Conservation (phyloP, 2,113 vertebrate genomes). For the Saccopteryx bilineata region DNA sequence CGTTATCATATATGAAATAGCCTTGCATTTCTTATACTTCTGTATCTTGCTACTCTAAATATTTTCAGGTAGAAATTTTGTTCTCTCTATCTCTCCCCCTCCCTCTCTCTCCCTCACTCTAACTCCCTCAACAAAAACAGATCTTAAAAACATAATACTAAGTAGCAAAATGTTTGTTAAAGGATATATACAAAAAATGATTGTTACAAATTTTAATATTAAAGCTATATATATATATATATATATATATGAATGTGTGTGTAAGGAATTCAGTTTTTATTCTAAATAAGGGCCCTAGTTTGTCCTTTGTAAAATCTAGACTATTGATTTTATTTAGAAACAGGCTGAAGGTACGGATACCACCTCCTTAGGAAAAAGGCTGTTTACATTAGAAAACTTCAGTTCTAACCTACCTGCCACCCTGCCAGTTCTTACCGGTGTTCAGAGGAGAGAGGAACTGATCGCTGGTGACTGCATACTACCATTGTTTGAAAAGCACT, state of each 20-base stretch:
- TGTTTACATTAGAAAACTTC: not conserved
- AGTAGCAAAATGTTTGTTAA: not conserved
- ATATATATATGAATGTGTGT: not conserved
- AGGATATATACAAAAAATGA: not conserved
- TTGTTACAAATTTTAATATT: not conserved
- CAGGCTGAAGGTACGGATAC: not conserved
- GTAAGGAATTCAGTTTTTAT: not conserved
- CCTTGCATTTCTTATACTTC: conserved; percentile 76
- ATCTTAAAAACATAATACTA: not conserved
- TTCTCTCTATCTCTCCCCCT: not conserved
- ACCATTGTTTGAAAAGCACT: not conserved
- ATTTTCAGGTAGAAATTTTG: conserved; percentile 11
- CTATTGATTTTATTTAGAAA: not conserved
- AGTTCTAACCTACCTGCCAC: not conserved
- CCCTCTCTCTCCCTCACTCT: not conserved
- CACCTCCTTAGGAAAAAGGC: not conserved
- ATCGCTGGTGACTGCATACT: not conserved
- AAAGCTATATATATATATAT: not conserved
- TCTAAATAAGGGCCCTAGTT: not conserved
- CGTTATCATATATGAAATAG: conserved; percentile 70
- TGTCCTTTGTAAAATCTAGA: conserved; percentile 23
- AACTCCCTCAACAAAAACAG: not conserved
- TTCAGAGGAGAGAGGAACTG: not conserved
- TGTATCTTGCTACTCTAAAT: not conserved
- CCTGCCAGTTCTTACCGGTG: not conserved